Evolutionary conservation across 2,888 invertebrate genomes (phyloP).

Genomic region (Drosophila suboccidentalis): DNA sequence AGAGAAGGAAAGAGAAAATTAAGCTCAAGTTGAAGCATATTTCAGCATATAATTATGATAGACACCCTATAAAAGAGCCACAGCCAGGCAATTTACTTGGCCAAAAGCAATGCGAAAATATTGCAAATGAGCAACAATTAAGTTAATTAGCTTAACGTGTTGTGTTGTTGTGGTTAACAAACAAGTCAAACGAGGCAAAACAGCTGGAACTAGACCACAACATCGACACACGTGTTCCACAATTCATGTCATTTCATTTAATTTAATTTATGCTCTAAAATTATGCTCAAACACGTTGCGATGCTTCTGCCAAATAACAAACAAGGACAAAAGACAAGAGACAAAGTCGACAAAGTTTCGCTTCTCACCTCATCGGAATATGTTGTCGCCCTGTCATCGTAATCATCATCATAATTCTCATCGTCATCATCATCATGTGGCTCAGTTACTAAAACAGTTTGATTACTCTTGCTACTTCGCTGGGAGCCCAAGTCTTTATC

Average conservation of each 20-base stretch:
- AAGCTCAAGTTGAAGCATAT: slow-evolving; percentile 4
- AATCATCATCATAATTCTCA: slow-evolving; percentile 2
- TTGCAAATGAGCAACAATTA: slow-evolving; percentile 64
- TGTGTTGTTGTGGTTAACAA: neutral
- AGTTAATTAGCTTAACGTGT: slow-evolving; percentile 52
- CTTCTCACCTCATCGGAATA: slow-evolving; percentile 18
- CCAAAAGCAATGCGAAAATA: slow-evolving; percentile 39
- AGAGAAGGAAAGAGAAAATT: slow-evolving; percentile 12
- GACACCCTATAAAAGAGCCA: slow-evolving; percentile 24
- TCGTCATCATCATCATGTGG: neutral
- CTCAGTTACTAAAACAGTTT: slow-evolving; percentile 10
- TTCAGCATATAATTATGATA: slow-evolving; percentile 21
- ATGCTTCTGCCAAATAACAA: slow-evolving; percentile 21
- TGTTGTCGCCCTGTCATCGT: slow-evolving; percentile 2
- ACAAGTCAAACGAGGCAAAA: slow-evolving; percentile 13
- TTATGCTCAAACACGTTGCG: slow-evolving; percentile 60
- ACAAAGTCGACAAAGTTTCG: slow-evolving; percentile 3
- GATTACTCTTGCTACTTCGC: slow-evolving; percentile 11
- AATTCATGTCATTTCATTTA: slow-evolving; percentile 22
- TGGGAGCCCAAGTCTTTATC: slow-evolving; percentile 19
- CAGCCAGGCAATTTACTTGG: slow-evolving; percentile 15
- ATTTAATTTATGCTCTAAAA: slow-evolving; percentile 53
- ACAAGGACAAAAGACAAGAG: slow-evolving; percentile 2
- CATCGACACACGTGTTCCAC: slow-evolving; percentile 35
- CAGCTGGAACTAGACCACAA: slow-evolving; percentile 15